These are phyloP conservation scores for Momotus momota DNA, from an alignment of 2,797 vertebrate species.

Conservation along the genomic window DNA sequence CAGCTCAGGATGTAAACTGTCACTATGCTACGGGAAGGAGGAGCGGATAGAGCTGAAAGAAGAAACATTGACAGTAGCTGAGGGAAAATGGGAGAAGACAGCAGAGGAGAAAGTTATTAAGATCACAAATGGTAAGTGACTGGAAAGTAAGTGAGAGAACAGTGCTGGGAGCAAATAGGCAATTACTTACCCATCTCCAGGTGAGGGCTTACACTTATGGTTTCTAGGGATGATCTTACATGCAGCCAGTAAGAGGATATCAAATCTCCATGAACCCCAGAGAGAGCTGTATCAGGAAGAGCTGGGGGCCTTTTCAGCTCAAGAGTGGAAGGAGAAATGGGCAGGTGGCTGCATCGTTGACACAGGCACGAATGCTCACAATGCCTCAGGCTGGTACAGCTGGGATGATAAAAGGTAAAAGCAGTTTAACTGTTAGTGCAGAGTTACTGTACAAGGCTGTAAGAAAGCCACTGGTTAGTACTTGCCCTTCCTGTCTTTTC, in stretches of 20 bases:
- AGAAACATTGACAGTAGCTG: not conserved
- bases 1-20: not conserved
- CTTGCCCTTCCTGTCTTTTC: not conserved
- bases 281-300: not conserved
- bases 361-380: not conserved
- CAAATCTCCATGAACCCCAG: accelerated
- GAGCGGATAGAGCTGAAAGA: not conserved
- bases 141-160: not conserved
- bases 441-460: not conserved
- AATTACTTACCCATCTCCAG: not conserved
- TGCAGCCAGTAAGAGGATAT: not conserved
- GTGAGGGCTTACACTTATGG: not conserved
- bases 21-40: not conserved
- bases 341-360: not conserved
- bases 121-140: not conserved
- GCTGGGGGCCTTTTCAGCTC: not conserved
- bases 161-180: not conserved
- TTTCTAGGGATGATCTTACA: not conserved
- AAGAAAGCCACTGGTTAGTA: not conserved
- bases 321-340: not conserved
- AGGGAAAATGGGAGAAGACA: not conserved
- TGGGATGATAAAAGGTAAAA: not conserved
- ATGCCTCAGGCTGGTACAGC: not conserved
- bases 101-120: not conserved
- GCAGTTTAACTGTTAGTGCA: not conserved